Conservation (phyloP, 2,888 invertebrate species). For the Chydorus sphaericus region DNA sequence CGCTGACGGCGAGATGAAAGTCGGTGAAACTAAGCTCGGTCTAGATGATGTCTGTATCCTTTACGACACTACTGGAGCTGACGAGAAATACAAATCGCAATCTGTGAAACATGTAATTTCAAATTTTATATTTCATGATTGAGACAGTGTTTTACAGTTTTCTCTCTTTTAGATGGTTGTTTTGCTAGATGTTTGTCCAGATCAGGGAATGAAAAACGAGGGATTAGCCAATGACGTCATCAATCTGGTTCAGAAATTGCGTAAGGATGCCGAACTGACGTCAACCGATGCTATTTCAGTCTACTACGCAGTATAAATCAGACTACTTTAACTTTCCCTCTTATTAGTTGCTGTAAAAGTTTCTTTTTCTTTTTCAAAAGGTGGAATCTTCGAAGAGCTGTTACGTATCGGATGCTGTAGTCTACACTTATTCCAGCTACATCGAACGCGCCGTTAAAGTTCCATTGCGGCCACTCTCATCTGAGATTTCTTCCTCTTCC, state of each 20-base stretch:
- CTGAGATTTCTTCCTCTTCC: slow-evolving; percentile 29
- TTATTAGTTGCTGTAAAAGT: not conserved
- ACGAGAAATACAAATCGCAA: slow-evolving; percentile 71
- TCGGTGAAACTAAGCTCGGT: slow-evolving; percentile 48
- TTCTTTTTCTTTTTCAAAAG: not conserved
- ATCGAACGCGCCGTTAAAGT: slow-evolving; percentile 73
- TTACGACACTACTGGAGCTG: slow-evolving; percentile 50
- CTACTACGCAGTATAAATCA: slow-evolving; percentile 45
- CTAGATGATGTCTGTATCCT: slow-evolving; percentile 67
- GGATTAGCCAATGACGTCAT: slow-evolving; percentile 90
- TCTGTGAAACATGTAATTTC: slow-evolving; percentile 57
- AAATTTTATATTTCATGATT: not conserved
- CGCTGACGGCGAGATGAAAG: slow-evolving; percentile 48
- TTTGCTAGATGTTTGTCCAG: slow-evolving; percentile 73
- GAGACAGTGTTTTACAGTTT: not conserved
- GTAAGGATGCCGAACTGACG: slow-evolving; percentile 84
- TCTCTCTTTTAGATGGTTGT: slow-evolving; percentile 45
- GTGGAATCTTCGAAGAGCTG: not conserved
- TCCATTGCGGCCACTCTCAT: slow-evolving; percentile 42
- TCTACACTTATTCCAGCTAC: slow-evolving; percentile 52
- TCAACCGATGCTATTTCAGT: slow-evolving; percentile 80
- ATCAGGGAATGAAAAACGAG: slow-evolving; percentile 74
- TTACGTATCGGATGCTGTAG: slow-evolving; percentile 39
- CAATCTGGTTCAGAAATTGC: slow-evolving; percentile 85
- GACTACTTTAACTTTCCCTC: not conserved